Evolutionary conservation across 2,797 vertebrate genomes (phyloP), one percentile per base, ranked within the genome.

Genomic region (Tolypeutes matacus): DNA sequence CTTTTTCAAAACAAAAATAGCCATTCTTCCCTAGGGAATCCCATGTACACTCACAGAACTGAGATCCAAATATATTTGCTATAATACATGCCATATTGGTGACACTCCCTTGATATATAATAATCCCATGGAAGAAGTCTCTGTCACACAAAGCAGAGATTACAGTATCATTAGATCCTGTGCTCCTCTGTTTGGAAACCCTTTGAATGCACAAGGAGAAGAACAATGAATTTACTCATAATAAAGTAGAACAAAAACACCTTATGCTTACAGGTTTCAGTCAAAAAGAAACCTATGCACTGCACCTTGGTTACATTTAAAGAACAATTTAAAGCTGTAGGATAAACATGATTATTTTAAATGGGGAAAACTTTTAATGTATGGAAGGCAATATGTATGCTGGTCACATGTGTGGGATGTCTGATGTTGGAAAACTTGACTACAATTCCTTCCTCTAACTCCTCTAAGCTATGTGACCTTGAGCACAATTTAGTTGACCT

Each of bases 341-440:
- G 15, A 9, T 85, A 72, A 67, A 80, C 25, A 83, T 29, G 23
- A 7, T 75, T 85, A 56, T 84, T 95, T 96, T 88, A 86, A 93
- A 70, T 53, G 73, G 31, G 21, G 21, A 78, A 56, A 31, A 17
- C 34, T 70, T 90, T 58, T 17, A 3, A 53, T 53, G 51, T 53
- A 53, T 13, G 4, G 39, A 25, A 42, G 6, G 51, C 27, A 7
- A 36, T 2, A 53, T 1, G 9, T 23, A 5, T 13, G n/a, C 86
- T 65, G 31, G 21, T 53, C 17, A 53, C 14, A 53, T 17, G 51
- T 53, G 15, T 53, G 51, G 51, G 51, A 21, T 9, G 20, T 14
- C 31, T 20, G n/a, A 39, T 23, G 23, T 36, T 36, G 42, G 51
- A n/a, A 21, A 70, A 29, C 31, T 1, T n/a, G 46, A 46, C 42